These are phyloP conservation scores for Drosophila auraria DNA, from an alignment of 1,140 invertebrate species.

Conservation along the genomic window DNA sequence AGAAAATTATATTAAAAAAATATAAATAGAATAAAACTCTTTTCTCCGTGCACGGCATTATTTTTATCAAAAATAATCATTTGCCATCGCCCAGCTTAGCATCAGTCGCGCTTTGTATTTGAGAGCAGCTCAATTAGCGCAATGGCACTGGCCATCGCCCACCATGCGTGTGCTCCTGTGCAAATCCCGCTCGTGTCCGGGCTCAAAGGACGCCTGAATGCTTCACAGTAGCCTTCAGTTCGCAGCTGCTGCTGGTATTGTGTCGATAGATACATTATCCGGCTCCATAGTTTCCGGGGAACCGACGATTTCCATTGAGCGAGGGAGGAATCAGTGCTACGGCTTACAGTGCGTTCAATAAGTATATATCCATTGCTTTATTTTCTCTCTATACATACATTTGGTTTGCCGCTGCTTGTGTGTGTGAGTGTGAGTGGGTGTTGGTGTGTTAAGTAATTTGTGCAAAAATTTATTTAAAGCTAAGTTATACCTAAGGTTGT, in stretches of 20 bases:
- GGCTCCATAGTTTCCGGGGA: background rate
- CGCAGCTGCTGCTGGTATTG: background rate
- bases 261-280: conserved; percentile 3
- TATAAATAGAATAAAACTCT: no score
- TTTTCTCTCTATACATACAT: conserved; percentile 43
- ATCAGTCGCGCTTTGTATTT: conserved; percentile 6
- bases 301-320: background rate
- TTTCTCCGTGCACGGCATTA: background rate
- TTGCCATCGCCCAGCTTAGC: background rate
- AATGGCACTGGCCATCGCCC: background rate
- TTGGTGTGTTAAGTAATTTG: conserved; percentile 38
- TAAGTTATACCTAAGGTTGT: conserved; percentile 32
- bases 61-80: background rate
- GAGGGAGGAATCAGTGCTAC: background rate
- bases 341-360: conserved; percentile 8
- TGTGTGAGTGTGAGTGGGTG: conserved; percentile 1
- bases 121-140: conserved; percentile 1
- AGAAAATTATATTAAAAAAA: no score
- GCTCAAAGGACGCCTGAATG: conserved; percentile 10
- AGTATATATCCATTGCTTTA: conserved; percentile 49
- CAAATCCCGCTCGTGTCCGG: background rate
- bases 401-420: conserved; percentile 43
- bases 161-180: background rate
- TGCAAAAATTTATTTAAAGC: conserved; percentile 33
- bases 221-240: conserved; percentile 6